Base-by-base conservation (phyloP, 2,113 vertebrate species). In the Toxostoma redivivum region DNA sequence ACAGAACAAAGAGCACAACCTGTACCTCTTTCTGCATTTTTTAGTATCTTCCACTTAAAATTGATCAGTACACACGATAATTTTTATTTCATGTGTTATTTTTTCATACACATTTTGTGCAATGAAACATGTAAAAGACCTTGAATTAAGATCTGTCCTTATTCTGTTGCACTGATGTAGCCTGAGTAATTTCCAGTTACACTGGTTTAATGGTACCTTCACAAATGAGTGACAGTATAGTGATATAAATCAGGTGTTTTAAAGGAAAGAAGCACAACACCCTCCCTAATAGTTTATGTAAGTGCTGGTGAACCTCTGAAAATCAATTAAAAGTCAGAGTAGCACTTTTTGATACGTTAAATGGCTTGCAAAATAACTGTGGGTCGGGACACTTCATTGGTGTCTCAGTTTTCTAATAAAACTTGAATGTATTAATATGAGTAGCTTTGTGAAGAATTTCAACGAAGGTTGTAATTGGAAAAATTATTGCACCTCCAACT, bases 1-100 rank as follows among this genome's bases (percentile, higher is more conserved):
- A 20, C 31, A 82, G 40, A 22, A 60, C 23, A 30, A 30, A 62
- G 21, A 87, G 38, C 11, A 87, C 38, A 83, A 67, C 54, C 40
- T 50, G 9, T 53, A 37, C 10, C 37, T 37, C 9, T 40, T 15
- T 40, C 33, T 40, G 19, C 10, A 1, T 5, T 60, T 64, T 91
- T 62, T 33, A 27, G 15, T 53, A 11, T 56, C 20, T 71, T 73
- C 50, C 13, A 44, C 8, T 81, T 62, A 31, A 65, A 81, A 57
- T 13, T 65, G 4, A 53, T 78, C 0, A 0, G 4, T 7, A 33
- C 4, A 11, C 9, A 14, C 4, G 4, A n/a, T 22, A 15, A n/a
- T 66, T 25, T 33, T 9, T 53, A 54, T 86, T 89, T 88, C 24
- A 57, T 2, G 6, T 61, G 14, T 28, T 53, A 19, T 33, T 60